Percentiles rank a stretch among this genome's conserved stretches.
These are phyloP conservation scores for Coregonus clupeaformis DNA, from an alignment of 2,113 vertebrate genomes.

Conservation along the genomic window DNA sequence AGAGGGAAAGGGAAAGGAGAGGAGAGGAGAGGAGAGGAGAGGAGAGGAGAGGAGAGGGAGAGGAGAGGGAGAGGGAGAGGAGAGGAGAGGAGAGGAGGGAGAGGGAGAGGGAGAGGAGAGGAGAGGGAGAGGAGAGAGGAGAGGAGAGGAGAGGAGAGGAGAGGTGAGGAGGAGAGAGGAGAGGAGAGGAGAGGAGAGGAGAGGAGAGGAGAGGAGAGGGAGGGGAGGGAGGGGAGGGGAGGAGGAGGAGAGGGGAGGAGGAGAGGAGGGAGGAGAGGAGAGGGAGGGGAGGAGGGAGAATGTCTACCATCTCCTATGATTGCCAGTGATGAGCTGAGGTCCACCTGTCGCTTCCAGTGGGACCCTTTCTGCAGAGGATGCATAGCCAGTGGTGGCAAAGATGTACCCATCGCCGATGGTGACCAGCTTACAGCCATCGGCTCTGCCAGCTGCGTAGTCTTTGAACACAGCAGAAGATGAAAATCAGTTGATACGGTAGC, in stretches of 20 bases:
- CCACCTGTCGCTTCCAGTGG: slow-evolving; percentile 94
- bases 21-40: too few species aligned
- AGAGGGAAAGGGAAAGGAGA: too few species aligned
- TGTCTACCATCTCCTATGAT: slow-evolving; percentile 93
- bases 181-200: background rate
- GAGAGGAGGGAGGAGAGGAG: too few species aligned
- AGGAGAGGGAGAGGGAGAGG: background rate
- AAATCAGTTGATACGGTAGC: slow-evolving; percentile 77
- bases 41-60: too few species aligned
- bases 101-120: background rate
- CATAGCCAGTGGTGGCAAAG: slow-evolving; percentile 97
- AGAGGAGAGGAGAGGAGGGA: background rate
- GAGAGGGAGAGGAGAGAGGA: background rate
- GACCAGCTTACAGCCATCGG: slow-evolving; percentile 97
- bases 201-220: slow-evolving; percentile 4
- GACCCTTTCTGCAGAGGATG: slow-evolving; percentile 97
- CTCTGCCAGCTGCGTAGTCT: slow-evolving; percentile 96
- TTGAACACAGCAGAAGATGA: slow-evolving; percentile 98
- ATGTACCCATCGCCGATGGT: slow-evolving; percentile 98
- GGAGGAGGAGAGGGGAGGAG: background rate
- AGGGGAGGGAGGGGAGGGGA: background rate
- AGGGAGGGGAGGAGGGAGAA: too few species aligned
- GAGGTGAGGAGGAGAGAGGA: background rate
- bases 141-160: background rate
- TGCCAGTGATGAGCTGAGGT: slow-evolving; percentile 92